A percentile compares a stretch with the other conserved stretches of the same genome.
Conservation (phyloP, 2,113 vertebrate genomes). For the Piaya cayana region DNA sequence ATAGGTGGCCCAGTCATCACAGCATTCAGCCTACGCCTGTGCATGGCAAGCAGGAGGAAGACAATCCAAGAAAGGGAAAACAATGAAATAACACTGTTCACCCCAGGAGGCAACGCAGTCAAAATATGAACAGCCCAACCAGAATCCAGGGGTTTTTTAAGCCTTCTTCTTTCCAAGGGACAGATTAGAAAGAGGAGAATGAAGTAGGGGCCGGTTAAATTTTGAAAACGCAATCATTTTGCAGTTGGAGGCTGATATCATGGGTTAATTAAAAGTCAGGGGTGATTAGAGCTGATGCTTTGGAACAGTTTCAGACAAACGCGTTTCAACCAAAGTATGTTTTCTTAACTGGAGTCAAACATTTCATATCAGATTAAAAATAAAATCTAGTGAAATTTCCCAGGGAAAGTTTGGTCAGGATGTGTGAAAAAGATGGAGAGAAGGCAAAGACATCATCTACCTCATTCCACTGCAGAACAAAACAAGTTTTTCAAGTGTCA, state of each 20-base stretch:
- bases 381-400: neutral
- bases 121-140: neutral
- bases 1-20: neutral
- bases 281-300: neutral
- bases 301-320: constrained; percentile 21
- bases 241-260: neutral
- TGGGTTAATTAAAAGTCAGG: neutral
- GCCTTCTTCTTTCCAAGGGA: neutral
- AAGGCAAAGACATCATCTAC: neutral
- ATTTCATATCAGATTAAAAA: neutral
- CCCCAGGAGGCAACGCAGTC: neutral
- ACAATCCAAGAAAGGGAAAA: neutral
- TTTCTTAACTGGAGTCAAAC: constrained; percentile 38
- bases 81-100: neutral
- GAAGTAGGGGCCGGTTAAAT: neutral
- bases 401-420: neutral
- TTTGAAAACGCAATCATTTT: neutral
- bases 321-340: constrained; percentile 8
- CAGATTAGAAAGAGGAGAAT: neutral
- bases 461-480: neutral
- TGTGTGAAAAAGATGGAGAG: neutral
- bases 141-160: neutral
- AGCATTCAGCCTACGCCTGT: neutral
- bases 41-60: neutral
- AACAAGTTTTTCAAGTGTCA: neutral